phyloP scores from a whole-genome alignment of 2,888 invertebrate species.

The Hemithea aestivaria region DNA sequence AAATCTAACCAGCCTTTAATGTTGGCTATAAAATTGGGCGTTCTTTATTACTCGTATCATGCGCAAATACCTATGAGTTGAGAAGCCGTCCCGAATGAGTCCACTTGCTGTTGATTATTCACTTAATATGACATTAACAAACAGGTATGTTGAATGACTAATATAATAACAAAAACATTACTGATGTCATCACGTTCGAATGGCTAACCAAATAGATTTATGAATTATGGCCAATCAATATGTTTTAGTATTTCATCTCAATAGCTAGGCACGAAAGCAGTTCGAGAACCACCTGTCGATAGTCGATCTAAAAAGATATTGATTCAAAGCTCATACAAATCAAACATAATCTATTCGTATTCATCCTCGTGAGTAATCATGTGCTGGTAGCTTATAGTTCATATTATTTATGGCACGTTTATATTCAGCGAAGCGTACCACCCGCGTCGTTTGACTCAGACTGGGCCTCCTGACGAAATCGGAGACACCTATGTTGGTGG shows the following conservation, averaged over 20 bases:
- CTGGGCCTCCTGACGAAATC: constrained; percentile 50
- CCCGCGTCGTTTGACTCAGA: constrained; percentile 57
- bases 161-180: constrained; percentile 46
- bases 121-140: constrained; percentile 42
- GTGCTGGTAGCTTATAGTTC: constrained; percentile 31
- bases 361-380: constrained; percentile 24
- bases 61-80: constrained; percentile 30
- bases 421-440: constrained; percentile 63
- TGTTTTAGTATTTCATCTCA: constrained; percentile 1
- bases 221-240: constrained; percentile 15
- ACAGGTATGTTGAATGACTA: constrained; percentile 40
- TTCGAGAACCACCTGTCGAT: constrained; percentile 7
- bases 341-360: constrained; percentile 19
- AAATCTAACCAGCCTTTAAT: too few relatives aligned
- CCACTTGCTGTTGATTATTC: constrained; percentile 34
- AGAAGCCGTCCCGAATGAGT: constrained; percentile 34
- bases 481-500: constrained; percentile 52
- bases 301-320: background rate
- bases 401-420: constrained; percentile 58
- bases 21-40: too few relatives aligned
- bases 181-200: constrained; percentile 38
- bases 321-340: constrained; percentile 9
- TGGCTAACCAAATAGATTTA: constrained; percentile 14
- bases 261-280: constrained; percentile 10
- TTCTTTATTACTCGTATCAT: too few relatives aligned